Evolutionary conservation across 2,888 invertebrate species (phyloP).

Genomic region (Pterobdella sp.): DNA sequence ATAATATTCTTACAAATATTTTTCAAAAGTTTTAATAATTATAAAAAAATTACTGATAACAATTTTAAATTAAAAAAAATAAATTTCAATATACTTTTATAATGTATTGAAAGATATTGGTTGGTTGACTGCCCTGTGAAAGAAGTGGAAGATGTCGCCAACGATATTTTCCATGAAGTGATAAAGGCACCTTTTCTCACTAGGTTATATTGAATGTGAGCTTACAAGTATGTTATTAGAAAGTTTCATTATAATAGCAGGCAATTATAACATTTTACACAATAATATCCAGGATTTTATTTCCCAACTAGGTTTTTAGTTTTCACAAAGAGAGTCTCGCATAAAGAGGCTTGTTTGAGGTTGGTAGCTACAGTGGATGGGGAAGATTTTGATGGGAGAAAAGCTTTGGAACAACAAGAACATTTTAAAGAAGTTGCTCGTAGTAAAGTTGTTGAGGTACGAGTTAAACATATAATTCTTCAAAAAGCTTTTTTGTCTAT

Average conservation of each 20-base stretch:
- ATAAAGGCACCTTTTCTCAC: constrained; percentile 96
- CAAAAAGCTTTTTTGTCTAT: neutral
- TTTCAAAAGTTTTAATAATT: too few relatives aligned
- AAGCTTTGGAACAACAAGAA: constrained; percentile 67
- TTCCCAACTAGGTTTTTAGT: constrained; percentile 94
- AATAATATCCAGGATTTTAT: too few relatives aligned
- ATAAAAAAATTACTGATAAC: too few relatives aligned
- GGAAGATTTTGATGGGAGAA: constrained; percentile 86
- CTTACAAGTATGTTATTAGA: neutral
- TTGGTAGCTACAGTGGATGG: constrained; percentile 97
- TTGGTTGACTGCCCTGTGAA: constrained; percentile 90
- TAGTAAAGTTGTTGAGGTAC: constrained; percentile 89
- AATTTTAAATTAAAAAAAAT: too few relatives aligned
- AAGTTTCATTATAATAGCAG: too few relatives aligned
- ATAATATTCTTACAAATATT: too few relatives aligned
- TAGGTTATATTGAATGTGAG: neutral
- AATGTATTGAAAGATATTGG: constrained; percentile 76
- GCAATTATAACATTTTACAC: too few relatives aligned
- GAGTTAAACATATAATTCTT: neutral
- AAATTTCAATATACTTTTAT: too few relatives aligned
- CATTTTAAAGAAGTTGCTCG: constrained; percentile 93
- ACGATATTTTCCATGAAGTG: constrained; percentile 93
- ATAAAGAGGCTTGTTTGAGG: constrained; percentile 56
- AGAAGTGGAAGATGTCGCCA: constrained; percentile 97
- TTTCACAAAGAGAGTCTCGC: constrained; percentile 80